Evolutionary conservation across 2,113 vertebrate species (phyloP), one percentile per base, ranked within the genome.

Genomic region (Conger conger): DNA sequence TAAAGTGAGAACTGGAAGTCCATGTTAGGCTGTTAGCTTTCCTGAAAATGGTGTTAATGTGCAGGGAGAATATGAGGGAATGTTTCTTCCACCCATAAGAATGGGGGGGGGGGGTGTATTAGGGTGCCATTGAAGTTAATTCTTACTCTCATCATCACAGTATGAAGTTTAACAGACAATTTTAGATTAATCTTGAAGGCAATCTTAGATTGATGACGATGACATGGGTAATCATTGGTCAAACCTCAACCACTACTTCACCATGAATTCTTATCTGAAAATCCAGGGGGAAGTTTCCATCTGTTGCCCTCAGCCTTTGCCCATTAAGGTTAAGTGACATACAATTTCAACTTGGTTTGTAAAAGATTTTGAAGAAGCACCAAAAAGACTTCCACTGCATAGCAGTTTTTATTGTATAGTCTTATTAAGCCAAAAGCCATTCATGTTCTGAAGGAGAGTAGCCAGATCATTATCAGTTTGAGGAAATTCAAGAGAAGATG

Each of bases 291-390:
- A 4, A 30, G n/a, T 13, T 15, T 60, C 11, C 68, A 13, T 33
- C 68, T 11, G 60, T 68, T 27, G 68, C 68, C 9, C n/a, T 11
- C n/a, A 13, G 68, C 33, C 27, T n/a, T 73, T 73, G 27, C 15
- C n/a, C 68, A 63, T 63, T 27, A n/a, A n/a, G n/a, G n/a, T 42
- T 63, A 27, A 63, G 57, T 73, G 68, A 73, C 68, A 23, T 73
- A 73, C 11, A 13, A 73, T n/a, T 73, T 8, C 68, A 73, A 27
- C 27, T 33, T 33, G n/a, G 4, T 73, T 73, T 33, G 1, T 7
- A 68, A 68, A 68, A n/a, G 60, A 68, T n/a, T n/a, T n/a, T n/a
- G 23, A 68, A n/a, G 60, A 68, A 68, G 60, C 60, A n/a, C 68
- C 15, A 73, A 30, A 73, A 73, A 33, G 68, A 33, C 23, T 73